These are phyloP conservation scores for Pseudomyrmex flavicornis DNA, from an alignment of 1,140 invertebrate genomes.

Conservation along the genomic window DNA sequence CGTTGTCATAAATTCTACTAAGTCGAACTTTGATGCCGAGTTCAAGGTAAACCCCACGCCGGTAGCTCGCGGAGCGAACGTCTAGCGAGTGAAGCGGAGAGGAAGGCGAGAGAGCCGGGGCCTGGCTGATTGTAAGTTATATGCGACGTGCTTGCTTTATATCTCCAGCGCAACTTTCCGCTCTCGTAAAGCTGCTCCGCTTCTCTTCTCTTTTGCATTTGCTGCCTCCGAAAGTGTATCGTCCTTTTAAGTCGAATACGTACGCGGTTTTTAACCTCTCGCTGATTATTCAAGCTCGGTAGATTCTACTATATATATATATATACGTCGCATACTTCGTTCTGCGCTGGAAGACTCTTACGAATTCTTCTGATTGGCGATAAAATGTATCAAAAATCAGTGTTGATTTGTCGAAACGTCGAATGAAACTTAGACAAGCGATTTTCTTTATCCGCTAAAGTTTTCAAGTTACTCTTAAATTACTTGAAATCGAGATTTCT, in stretches of 20 bases:
- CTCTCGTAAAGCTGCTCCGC: constrained; percentile 84
- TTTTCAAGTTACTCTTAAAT: constrained; percentile 7
- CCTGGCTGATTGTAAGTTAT: constrained; percentile 85
- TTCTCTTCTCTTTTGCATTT: constrained; percentile 74
- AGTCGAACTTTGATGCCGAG: constrained; percentile 73
- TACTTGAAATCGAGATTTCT: not conserved
- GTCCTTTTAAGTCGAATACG: constrained; percentile 76
- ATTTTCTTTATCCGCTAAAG: not conserved
- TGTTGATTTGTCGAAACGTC: not conserved
- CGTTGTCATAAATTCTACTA: constrained; percentile 71
- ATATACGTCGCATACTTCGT: not conserved
- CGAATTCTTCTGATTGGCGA: not conserved
- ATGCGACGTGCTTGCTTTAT: constrained; percentile 84
- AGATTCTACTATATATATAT: not conserved
- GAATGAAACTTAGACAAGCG: not conserved
- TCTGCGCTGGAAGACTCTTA: not conserved
- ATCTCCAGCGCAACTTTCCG: constrained; percentile 83
- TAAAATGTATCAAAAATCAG: not conserved
- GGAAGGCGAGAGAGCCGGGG: constrained; percentile 62
- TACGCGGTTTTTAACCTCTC: constrained; percentile 77
- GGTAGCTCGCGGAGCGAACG: constrained; percentile 71
- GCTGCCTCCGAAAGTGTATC: constrained; percentile 75
- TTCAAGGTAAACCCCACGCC: constrained; percentile 72
- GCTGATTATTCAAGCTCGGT: constrained; percentile 54
- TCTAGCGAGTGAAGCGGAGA: constrained; percentile 72